Evolutionary conservation across 2,113 vertebrate genomes (phyloP), one percentile per base, ranked within the genome.

Genomic region (Gadus macrocephalus): DNA sequence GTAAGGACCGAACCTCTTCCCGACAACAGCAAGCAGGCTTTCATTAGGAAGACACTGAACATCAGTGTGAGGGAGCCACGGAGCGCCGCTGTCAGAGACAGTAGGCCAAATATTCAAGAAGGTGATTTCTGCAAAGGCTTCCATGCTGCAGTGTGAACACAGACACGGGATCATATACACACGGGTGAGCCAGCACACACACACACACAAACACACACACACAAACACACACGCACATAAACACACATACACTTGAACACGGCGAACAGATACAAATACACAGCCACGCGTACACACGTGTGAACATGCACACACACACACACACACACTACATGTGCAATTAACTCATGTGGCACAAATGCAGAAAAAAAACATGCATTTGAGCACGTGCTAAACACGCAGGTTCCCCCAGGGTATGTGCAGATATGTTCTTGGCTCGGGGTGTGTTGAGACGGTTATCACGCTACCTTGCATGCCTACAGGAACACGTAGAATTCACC

Each of bases 1-100:
- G 31, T 35, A 6, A 82, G 76, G 42, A 75, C 75, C 25, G 64
- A 66, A 67, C 59, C 71, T 86, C 84, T 82, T 85, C 76, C 78
- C 42, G 71, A 79, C 61, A 71, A 72, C 60, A 71, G 77, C 75
- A 82, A 69, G 31, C 31, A 35, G 61, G 35, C 62, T 80, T 82
- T 88, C 70, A 83, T 82, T 83, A 80, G 38, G 31, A 15, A 79
- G 80, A 81, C 70, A 75, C 85, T 77, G 75, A 83, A 80, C 74
- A 81, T 1, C 2, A 55, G 74, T 71, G 62, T 58, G 1, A 16
- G 78, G 77, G 81, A 83, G 69, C 78, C 72, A 75, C 72, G 6
- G 53, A 70, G 78, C 76, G 80, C 70, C 65, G 53, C 74, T 53
- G 62, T 74, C 71, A 69, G 70, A 17, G 14, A 61, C 77, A 42